Evolutionary conservation across 2,797 vertebrate species (phyloP).

Genomic region (Scomberomorus guttatus): DNA sequence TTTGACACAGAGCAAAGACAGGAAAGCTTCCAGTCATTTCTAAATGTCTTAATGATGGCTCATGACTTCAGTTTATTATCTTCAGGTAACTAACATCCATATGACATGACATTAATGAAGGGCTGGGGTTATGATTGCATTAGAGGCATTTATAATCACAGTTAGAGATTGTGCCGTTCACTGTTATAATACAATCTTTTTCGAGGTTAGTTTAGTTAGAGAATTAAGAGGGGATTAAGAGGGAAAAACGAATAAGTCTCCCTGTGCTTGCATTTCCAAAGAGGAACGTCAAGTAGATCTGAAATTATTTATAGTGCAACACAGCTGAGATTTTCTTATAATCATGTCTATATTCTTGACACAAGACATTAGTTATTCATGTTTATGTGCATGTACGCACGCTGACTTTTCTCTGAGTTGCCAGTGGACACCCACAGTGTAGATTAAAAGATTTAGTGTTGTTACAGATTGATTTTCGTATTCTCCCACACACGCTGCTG

Average conservation of each 20-base stretch:
- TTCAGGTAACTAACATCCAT: neutral
- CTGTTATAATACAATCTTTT: conserved; percentile 8
- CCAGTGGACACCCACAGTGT: conserved; percentile 59
- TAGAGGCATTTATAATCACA: conserved; percentile 14
- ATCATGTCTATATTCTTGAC: conserved; percentile 32
- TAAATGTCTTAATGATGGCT: conserved; percentile 28
- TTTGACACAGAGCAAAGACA: neutral
- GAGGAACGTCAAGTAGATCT: neutral
- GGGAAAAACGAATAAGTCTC: neutral
- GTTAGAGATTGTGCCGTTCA: neutral
- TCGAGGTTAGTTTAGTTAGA: too few relatives aligned
- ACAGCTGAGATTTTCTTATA: conserved; percentile 31
- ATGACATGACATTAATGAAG: conserved; percentile 24
- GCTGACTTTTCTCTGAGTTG: conserved; percentile 56
- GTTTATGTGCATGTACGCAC: conserved; percentile 36
- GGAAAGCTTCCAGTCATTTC: conserved; percentile 9
- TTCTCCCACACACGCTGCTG: conserved; percentile 39
- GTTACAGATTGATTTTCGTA: conserved; percentile 66
- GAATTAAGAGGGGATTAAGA: neutral
- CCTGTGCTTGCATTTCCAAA: neutral
- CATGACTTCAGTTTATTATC: conserved; percentile 18
- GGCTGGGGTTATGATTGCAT: conserved; percentile 8
- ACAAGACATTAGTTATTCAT: conserved; percentile 54
- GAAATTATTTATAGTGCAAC: conserved; percentile 39
- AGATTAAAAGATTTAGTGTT: conserved; percentile 70